These are phyloP conservation scores for Valencia hispanica DNA, from an alignment of 2,797 vertebrate species.

Conservation along the genomic window DNA sequence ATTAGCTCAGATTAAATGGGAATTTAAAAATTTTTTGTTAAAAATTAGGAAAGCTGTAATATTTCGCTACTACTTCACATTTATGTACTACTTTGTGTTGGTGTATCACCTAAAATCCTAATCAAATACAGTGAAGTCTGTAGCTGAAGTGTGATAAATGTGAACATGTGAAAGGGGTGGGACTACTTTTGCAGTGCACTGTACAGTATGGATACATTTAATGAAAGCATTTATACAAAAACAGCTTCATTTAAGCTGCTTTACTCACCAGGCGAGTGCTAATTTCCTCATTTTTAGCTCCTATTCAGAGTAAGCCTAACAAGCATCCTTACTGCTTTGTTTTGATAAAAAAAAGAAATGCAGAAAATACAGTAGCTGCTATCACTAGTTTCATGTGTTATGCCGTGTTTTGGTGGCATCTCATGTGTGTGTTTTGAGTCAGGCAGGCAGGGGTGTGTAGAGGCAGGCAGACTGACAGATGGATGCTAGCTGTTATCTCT, in stretches of 20 bases:
- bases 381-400: constrained; percentile 7
- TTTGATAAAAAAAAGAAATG: background rate
- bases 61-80: background rate
- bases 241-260: background rate
- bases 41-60: background rate
- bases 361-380: constrained; percentile 3
- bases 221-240: background rate
- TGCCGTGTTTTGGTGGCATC: constrained; percentile 35
- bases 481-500: constrained; percentile 49
- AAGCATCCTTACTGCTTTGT: background rate
- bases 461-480: constrained; percentile 36
- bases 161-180: background rate
- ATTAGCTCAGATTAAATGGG: background rate
- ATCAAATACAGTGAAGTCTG: background rate
- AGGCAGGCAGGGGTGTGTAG: constrained; percentile 20
- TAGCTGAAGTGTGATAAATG: background rate
- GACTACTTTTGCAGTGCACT: background rate
- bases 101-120: background rate
- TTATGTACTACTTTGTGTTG: background rate
- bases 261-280: background rate
- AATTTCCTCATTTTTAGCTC: background rate
- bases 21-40: background rate
- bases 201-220: background rate
- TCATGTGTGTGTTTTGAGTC: constrained; percentile 34
- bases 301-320: background rate